Evolutionary conservation across 2,888 invertebrate species (phyloP), one percentile per base, ranked within the genome.

Genomic region (Apodemia mormo): DNA sequence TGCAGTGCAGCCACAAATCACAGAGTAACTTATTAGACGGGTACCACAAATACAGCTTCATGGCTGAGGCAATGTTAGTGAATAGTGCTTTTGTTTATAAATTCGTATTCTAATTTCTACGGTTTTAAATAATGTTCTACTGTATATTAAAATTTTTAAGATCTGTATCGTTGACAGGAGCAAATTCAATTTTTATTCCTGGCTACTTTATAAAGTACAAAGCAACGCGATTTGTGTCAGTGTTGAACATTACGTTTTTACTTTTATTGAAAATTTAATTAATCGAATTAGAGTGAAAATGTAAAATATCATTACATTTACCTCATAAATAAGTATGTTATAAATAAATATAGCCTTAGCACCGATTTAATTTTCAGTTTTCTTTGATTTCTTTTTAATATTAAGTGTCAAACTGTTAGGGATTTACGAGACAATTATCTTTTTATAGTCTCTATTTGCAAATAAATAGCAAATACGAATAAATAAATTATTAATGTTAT

Each of bases 161-260:
- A 40, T 49, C 49, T 49, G 14, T 49, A 10, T 49, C 49, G 14
- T 14, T 49, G 49, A 49, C 49, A 49, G 5, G 14, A 14, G 12
- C 14, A 49, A 49, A 49, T 49, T 49, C 14, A 49, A 14, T 75
- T 73, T 71, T 76, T 81, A 69, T 70, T 22, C 77, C 78, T 88
- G 85, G 86, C 82, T 82, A 76, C 76, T 80, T 79, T 81, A 79
- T 74, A 75, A 74, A 81, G 83, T 90, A 89, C 87, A 92, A 91
- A 92, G 91, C 90, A 91, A 91, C 89, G 88, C 87, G 82, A 89
- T 83, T 87, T 87, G 87, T 91, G 90, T 90, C 87, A 90, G 74
- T 77, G 74, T 83, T 84, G 84, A 83, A 78, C 85, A 83, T 83
- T 89, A 86, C 89, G 84, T 86, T 92, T 92, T 88, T 82, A 85